Base-by-base conservation (phyloP, 2,113 vertebrate genomes). In the Anhinga anhinga region DNA sequence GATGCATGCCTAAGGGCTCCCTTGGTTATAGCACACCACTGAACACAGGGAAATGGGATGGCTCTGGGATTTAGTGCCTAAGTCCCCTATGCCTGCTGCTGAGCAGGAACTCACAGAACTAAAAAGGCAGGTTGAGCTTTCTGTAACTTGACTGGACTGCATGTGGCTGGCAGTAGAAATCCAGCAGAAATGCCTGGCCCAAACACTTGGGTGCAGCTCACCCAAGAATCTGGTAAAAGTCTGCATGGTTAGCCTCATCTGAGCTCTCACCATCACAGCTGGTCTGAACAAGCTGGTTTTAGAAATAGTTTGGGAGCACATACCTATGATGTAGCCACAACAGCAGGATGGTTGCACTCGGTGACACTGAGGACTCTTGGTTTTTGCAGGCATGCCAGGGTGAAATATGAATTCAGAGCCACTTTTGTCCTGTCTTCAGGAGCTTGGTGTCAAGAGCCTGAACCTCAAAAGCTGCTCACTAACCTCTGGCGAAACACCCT, bases 181-280 rank as follows among this genome's bases (percentile, higher is more conserved):
- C 45, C 40, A 50, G 30, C 36, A 79, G 44, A 69, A 87, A 12
- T 10, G 21, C 15, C 23, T 27, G 42, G 56, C 42, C 61, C 66
- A 63, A 40, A 20, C 12, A 5, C 9, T n/a, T 27, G 17, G 11
- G 66, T 11, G 32, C 56, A 80, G 66, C 16, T 53, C 30, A 49
- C 44, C 26, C 44, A 69, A 52, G 69, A 32, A 8, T 15, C 32
- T 44, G 63, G 23, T 14, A 55, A 45, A n/a, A 82, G 19, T 10
- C 58, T 65, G 49, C 30, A 8, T 2, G 13, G 23, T 15, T 42
- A 69, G 30, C 44, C 44, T 66, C n/a, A 50, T 27, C 44, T 14
- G 38, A 61, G 53, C 27, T 69, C 6, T 1, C 7, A 2, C 67
- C 53, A 50, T 16, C 82, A 69, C 0, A 0, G 44, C 63, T 61